phyloP scores from a whole-genome alignment of 2,797 vertebrate species.

The Gymnocypris eckloni region DNA sequence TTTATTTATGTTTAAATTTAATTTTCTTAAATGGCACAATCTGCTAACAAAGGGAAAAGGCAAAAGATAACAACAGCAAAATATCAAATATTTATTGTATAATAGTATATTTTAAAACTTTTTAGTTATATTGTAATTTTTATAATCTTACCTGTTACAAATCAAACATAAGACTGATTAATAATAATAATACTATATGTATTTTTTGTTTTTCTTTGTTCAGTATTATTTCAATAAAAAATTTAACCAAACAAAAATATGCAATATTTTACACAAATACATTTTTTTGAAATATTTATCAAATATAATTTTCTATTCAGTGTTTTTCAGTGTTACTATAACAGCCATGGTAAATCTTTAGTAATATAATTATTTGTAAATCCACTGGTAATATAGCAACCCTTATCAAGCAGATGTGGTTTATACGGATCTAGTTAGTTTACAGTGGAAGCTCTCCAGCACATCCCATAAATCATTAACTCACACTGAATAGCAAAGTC shows the following conservation, averaged over 20 bases:
- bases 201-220: not conserved
- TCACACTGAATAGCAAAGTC: not conserved
- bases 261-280: not conserved
- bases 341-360: not conserved
- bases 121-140: not conserved
- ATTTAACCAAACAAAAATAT: not conserved
- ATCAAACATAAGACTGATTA: not conserved
- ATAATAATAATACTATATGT: not conserved
- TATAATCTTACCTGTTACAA: not conserved
- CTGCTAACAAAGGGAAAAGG: too few species aligned
- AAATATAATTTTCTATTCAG: not conserved
- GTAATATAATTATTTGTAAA: not conserved
- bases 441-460: constrained; percentile 12
- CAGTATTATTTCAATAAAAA: not conserved
- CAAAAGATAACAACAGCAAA: not conserved
- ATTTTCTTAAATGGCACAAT: too few species aligned
- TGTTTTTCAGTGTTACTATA: not conserved
- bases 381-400: not conserved
- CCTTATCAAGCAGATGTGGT: constrained; percentile 7
- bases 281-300: not conserved
- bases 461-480: constrained; percentile 36
- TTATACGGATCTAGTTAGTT: not conserved
- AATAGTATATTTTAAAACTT: too few species aligned
- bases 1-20: too few species aligned
- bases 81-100: not conserved